These are phyloP conservation scores for Electrona antarctica DNA, from an alignment of 2,113 vertebrate species.

Conservation along the genomic window DNA sequence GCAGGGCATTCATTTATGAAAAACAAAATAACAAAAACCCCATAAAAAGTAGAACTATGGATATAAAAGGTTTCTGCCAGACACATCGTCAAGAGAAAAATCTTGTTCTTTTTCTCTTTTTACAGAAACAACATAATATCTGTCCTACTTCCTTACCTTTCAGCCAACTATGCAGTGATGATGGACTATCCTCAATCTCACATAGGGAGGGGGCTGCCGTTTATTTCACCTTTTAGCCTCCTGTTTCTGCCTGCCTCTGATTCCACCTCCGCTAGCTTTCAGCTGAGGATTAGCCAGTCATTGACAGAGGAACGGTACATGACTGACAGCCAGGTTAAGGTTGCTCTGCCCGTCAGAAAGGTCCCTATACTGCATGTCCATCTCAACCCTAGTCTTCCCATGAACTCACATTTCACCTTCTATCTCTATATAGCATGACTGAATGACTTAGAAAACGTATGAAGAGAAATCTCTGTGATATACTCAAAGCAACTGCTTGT, in stretches of 20 bases:
- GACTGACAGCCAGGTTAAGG: slow-evolving; percentile 66
- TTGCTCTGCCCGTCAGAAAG: slow-evolving; percentile 55
- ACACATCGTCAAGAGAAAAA: no score
- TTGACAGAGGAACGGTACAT: slow-evolving; percentile 63
- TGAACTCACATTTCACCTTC: slow-evolving; percentile 67
- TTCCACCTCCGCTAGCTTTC: slow-evolving; percentile 56
- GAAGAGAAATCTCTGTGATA: slow-evolving; percentile 14
- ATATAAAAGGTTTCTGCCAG: no score
- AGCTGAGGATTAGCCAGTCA: slow-evolving; percentile 62
- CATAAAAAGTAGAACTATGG: no score
- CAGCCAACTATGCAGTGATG: slow-evolving; percentile 26
- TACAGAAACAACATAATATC: slow-evolving; percentile 37
- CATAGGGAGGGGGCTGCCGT: slow-evolving; percentile 28
- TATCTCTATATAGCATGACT: slow-evolving; percentile 28
- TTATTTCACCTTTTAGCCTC: slow-evolving; percentile 60
- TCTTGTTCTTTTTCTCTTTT: slow-evolving; percentile 14
- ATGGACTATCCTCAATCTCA: slow-evolving; percentile 15
- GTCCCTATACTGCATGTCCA: slow-evolving; percentile 44
- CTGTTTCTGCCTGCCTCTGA: slow-evolving; percentile 30
- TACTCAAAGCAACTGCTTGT: slow-evolving; percentile 34
- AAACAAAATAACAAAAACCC: no score
- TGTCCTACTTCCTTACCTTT: slow-evolving; percentile 60
- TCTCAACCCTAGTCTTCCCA: slow-evolving; percentile 45
- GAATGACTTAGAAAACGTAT: slow-evolving; percentile 47
- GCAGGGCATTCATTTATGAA: no score